Percentiles rank a stretch among this genome's conserved stretches.
These are phyloP conservation scores for Liopterus haemorrhoidalis DNA, from an alignment of 2,888 invertebrate species.

Conservation along the genomic window DNA sequence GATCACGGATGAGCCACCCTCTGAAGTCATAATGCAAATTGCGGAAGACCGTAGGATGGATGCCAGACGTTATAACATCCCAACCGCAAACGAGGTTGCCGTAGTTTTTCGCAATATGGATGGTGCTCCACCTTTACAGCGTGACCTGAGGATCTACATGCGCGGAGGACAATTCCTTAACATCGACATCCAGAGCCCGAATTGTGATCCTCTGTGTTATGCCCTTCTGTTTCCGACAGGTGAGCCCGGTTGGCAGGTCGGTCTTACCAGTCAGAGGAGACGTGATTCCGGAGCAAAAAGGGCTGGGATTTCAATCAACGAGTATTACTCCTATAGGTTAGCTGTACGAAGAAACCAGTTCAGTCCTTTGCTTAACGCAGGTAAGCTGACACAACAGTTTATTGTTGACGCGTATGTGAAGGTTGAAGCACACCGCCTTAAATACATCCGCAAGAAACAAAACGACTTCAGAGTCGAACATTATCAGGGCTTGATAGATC, in stretches of 20 bases:
- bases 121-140: not conserved
- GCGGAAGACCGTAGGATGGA: too few species aligned
- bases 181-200: constrained; percentile 12
- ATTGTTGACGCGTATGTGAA: constrained; percentile 15
- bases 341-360: constrained; percentile 8
- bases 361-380: constrained; percentile 8
- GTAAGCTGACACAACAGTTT: constrained; percentile 24
- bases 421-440: constrained; percentile 10
- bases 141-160: not conserved
- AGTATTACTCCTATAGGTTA: constrained; percentile 11
- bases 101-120: not conserved
- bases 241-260: constrained; percentile 3
- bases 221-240: constrained; percentile 4
- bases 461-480: too few species aligned
- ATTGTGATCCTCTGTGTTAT: constrained; percentile 10
- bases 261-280: too few species aligned
- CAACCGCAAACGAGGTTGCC: constrained; percentile 24
- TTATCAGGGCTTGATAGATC: constrained; percentile 30
- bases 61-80: constrained; percentile 27
- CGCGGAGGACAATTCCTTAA: not conserved
- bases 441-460: constrained; percentile 1
- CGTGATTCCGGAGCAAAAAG: too few species aligned
- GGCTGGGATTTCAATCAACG: too few species aligned
- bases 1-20: too few species aligned
- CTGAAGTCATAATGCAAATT: too few species aligned